Conservation (phyloP, 2,888 invertebrate genomes). For the Mimas tiliae region DNA sequence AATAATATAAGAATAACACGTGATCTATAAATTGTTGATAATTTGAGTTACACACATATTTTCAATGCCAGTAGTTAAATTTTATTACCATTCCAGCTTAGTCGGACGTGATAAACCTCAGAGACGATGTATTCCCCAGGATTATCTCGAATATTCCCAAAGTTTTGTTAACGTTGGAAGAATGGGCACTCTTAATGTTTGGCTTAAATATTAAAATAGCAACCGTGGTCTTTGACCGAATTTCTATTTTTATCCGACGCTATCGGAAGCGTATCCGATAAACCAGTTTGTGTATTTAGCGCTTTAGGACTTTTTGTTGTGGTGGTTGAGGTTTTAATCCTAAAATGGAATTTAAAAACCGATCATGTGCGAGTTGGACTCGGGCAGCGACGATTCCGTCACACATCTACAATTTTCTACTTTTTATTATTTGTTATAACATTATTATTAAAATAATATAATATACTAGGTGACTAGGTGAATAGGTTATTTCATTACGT, state of each 20-base stretch:
- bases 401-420: no score
- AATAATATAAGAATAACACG: no score
- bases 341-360: background rate
- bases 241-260: slow-evolving; percentile 52
- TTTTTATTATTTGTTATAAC: no score
- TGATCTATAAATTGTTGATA: background rate
- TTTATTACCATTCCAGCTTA: background rate
- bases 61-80: background rate
- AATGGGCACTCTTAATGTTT: slow-evolving; percentile 22
- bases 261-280: slow-evolving; percentile 33
- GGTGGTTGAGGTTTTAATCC: slow-evolving; percentile 10
- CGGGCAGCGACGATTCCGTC: no score
- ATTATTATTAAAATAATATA: no score
- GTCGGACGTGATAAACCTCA: slow-evolving; percentile 6
- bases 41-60: background rate
- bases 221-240: slow-evolving; percentile 57
- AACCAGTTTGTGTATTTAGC: slow-evolving; percentile 35
- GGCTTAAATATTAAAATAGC: slow-evolving; percentile 25
- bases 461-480: no score
- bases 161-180: slow-evolving; percentile 19
- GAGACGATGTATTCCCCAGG: slow-evolving; percentile 1
- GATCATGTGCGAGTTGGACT: no score
- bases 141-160: slow-evolving; percentile 3
- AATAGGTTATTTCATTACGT: no score
- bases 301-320: slow-evolving; percentile 31